phyloP scores from a whole-genome alignment of 2,113 vertebrate species.

The Indri indri region DNA sequence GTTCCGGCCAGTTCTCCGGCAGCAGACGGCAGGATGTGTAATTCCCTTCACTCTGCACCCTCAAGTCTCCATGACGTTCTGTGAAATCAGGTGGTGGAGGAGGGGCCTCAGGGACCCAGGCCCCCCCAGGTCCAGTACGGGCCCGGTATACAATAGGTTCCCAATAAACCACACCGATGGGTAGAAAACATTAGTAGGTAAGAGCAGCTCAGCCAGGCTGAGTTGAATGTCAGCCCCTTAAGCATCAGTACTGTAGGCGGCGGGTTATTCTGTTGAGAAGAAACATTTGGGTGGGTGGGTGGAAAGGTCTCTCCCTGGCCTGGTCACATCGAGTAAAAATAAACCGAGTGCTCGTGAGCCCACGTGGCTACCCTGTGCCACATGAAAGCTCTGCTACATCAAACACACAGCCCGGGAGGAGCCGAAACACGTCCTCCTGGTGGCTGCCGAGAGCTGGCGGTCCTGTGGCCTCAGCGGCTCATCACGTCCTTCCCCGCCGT shows the following conservation, averaged over 20 bases:
- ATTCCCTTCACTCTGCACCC: neutral
- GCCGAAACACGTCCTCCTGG: neutral
- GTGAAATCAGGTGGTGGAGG: accelerated
- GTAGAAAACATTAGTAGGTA: neutral
- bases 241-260: accelerated
- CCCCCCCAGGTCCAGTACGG: neutral
- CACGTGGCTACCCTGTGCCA: accelerated
- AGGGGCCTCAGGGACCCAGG: neutral
- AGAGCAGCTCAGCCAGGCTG: neutral
- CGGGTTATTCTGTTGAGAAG: neutral
- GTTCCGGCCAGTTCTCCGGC: neutral
- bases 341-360: neutral
- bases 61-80: neutral
- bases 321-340: neutral
- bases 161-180: neutral
- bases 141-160: neutral
- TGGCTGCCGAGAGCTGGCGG: neutral
- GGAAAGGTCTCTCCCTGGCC: neutral
- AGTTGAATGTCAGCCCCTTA: neutral
- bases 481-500: neutral
- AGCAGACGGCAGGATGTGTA: neutral
- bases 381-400: neutral
- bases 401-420: neutral
- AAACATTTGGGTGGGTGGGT: accelerated
- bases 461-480: neutral